A percentile compares a stretch with the other conserved stretches of the same genome.
Conservation (phyloP, 2,888 invertebrate genomes). For the Leptinotarsa rubiginosa region DNA sequence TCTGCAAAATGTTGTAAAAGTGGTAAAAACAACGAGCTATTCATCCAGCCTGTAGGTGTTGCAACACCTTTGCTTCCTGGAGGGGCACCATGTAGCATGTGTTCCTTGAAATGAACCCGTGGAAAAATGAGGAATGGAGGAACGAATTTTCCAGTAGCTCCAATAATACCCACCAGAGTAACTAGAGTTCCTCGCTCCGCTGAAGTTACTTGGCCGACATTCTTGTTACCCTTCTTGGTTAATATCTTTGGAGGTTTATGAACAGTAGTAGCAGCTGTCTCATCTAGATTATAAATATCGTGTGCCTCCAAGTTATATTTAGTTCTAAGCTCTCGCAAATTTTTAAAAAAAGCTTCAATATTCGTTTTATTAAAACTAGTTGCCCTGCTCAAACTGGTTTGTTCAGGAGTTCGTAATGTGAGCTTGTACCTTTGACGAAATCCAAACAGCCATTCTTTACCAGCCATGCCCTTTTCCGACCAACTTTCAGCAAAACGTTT, state of each 20-base stretch:
- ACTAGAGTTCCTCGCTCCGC: constrained; percentile 36
- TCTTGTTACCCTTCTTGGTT: constrained; percentile 22
- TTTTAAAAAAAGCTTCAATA: constrained; percentile 30
- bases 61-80: constrained; percentile 11
- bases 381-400: constrained; percentile 32
- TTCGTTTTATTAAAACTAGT: constrained; percentile 38
- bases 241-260: constrained; percentile 37
- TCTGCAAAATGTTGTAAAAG: constrained; percentile 2
- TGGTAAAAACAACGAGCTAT: not conserved
- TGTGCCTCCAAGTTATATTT: constrained; percentile 4
- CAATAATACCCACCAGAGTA: constrained; percentile 16
- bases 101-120: not conserved
- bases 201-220: constrained; percentile 27
- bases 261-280: constrained; percentile 36
- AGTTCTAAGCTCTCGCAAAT: constrained; percentile 15
- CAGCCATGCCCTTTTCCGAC: constrained; percentile 35
- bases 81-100: constrained; percentile 1
- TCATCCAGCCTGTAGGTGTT: constrained; percentile 12
- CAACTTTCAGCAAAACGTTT: constrained; percentile 33
- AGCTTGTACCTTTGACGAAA: constrained; percentile 29
- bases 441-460: constrained; percentile 37
- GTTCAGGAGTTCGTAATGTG: constrained; percentile 33
- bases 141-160: constrained; percentile 7
- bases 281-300: constrained; percentile 38
- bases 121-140: not conserved